Conservation (phyloP, 2,113 vertebrate genomes). For the Cercopithecus mona region DNA sequence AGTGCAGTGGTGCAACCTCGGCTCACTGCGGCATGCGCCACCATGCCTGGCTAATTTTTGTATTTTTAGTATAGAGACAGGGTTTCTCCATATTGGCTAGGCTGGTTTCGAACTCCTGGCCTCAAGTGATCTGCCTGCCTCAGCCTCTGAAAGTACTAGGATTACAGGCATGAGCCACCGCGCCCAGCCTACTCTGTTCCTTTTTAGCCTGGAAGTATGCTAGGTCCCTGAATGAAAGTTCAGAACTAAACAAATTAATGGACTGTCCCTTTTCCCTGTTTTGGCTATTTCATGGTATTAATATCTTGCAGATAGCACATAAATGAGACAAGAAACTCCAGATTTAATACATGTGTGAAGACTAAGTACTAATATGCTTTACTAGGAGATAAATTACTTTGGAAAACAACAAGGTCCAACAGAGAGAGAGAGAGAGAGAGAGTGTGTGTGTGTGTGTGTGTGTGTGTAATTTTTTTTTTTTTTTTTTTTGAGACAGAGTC, state of each 20-base stretch:
- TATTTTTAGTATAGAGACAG: too few species aligned
- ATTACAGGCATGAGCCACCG: too few species aligned
- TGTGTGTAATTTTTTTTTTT: not conserved
- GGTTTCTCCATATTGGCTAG: too few species aligned
- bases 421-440: too few species aligned
- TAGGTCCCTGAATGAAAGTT: not conserved
- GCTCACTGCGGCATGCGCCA: too few species aligned
- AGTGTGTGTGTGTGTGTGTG: not conserved
- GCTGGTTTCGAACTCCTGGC: too few species aligned
- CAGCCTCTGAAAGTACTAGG: too few species aligned
- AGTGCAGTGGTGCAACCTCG: too few species aligned
- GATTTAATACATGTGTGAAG: not conserved
- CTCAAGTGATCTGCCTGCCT: too few species aligned
- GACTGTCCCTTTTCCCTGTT: not conserved
- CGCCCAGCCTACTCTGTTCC: not conserved
- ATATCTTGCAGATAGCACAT: not conserved
- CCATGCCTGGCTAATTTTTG: too few species aligned
- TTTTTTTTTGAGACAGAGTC: not conserved
- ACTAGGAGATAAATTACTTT: slow-evolving; percentile 4
- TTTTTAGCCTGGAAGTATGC: slow-evolving; percentile 35
- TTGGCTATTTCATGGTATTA: not conserved
- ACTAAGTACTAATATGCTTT: not conserved
- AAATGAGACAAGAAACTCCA: slow-evolving; percentile 27
- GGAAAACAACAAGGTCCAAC: not conserved
- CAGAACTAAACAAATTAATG: not conserved